Base-by-base conservation (phyloP, 2,888 invertebrate species). In the Apamea crenata region DNA sequence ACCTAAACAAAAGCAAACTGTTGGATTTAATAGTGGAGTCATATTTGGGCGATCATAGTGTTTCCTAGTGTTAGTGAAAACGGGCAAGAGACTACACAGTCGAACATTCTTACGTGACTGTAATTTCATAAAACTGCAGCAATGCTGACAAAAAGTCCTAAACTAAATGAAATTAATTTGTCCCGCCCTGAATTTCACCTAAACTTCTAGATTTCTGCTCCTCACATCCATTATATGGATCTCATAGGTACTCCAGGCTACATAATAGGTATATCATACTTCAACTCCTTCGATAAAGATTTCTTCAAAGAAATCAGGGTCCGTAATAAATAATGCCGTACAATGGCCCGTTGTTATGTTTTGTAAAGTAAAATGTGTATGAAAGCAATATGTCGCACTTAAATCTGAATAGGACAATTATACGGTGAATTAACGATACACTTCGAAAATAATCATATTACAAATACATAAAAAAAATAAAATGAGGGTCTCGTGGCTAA, bases 231-330 rank as follows among this genome's bases (percentile, higher is more conserved):
- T 71, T 78, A 32, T 78, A 29, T 16, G 21, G 67, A 61, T 61
- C 53, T 72, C 65, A 73, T 70, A 76, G 67, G 53, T 77, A 77
- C 85, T 74, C 44, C 68, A 77, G 36, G 10, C 67, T 10, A 50
- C 74, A 85, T 79, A 85, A 85, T 77, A 72, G 79, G 32, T 74
- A 61, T 65, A 83, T 66, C 75, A 77, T 85, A 78, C 84, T 74
- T 87, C 84, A 87, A 85, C 74, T 86, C 50, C 68, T 83, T 40
- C 84, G 67, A 84, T 85, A 87, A 85, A 84, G 73, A 80, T 73
- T 73, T 69, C 36, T 77, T 73, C 77, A 75, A 87, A 84, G 77
- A 76, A 83, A 77, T 70, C 14, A 80, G 74, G 87, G 73, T 32
- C 40, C 32, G 73, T 47, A 67, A 75, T 84, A 78, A 78, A 87